phyloP scores from a whole-genome alignment of 2,888 invertebrate genomes.

The Ectropis crepuscularia region DNA sequence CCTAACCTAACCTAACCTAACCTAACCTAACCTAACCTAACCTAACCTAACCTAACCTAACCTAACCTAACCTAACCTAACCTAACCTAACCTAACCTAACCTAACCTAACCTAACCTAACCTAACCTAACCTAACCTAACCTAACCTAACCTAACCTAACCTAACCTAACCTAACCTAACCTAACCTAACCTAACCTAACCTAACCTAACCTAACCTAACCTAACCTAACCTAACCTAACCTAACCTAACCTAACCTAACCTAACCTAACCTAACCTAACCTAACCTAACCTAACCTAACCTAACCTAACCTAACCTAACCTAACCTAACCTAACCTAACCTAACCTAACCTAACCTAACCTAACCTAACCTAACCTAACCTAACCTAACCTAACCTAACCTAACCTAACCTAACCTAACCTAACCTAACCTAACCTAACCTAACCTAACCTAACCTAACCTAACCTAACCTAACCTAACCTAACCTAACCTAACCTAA shows the following conservation, averaged over 20 bases:
- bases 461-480: conserved; percentile 30
- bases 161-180: conserved; percentile 23
- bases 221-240: conserved; percentile 21
- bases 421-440: conserved; percentile 29
- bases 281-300: conserved; percentile 15
- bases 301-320: conserved; percentile 17
- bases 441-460: conserved; percentile 28
- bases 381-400: conserved; percentile 28
- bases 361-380: conserved; percentile 25
- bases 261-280: conserved; percentile 21
- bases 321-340: conserved; percentile 24
- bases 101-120: conserved; percentile 28
- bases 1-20: conserved; percentile 17
- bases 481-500: conserved; percentile 35
- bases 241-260: conserved; percentile 21
- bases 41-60: conserved; percentile 26
- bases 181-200: conserved; percentile 23
- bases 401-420: conserved; percentile 30
- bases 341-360: conserved; percentile 30
- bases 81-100: conserved; percentile 30
- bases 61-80: conserved; percentile 31
- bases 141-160: conserved; percentile 21
- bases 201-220: conserved; percentile 23
- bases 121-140: conserved; percentile 15
- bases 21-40: conserved; percentile 19